phyloP scores from a whole-genome alignment of 2,797 vertebrate species.

The Thamnophis elegans region DNA sequence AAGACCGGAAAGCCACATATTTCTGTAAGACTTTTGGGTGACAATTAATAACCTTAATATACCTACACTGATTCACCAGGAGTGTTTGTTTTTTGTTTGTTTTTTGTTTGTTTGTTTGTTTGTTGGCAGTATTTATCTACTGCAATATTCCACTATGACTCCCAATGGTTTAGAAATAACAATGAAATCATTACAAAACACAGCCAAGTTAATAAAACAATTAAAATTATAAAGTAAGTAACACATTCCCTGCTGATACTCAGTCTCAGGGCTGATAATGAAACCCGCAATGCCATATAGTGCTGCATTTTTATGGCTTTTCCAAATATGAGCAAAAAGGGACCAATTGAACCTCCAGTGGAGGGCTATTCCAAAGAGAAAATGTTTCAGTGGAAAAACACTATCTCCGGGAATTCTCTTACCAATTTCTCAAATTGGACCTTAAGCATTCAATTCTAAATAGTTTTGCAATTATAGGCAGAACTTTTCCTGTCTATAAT shows the following conservation, averaged over 20 bases:
- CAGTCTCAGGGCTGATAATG: not conserved
- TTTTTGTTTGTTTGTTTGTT: not conserved
- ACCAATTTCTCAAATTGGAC: not conserved
- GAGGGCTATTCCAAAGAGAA: not conserved
- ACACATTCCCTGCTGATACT: not conserved
- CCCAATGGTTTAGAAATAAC: not conserved
- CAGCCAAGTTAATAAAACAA: not conserved
- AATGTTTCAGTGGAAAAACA: not conserved
- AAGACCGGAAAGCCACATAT: not conserved
- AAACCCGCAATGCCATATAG: not conserved
- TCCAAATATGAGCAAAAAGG: not conserved
- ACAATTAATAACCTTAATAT: not conserved
- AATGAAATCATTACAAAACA: conserved; percentile 1
- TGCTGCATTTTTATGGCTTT: not conserved
- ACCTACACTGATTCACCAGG: not conserved
- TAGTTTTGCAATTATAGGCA: not conserved
- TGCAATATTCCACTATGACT: not conserved
- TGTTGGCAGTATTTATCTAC: not conserved
- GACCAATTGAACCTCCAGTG: not conserved
- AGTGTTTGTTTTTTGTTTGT: not conserved
- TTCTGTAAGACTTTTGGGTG: not conserved
- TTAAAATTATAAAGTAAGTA: not conserved
- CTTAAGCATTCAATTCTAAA: not conserved
- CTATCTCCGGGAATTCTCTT: not conserved
- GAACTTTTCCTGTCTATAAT: not conserved